Base-by-base conservation (phyloP, 2,888 invertebrate genomes). In the Pollenia angustigena region DNA sequence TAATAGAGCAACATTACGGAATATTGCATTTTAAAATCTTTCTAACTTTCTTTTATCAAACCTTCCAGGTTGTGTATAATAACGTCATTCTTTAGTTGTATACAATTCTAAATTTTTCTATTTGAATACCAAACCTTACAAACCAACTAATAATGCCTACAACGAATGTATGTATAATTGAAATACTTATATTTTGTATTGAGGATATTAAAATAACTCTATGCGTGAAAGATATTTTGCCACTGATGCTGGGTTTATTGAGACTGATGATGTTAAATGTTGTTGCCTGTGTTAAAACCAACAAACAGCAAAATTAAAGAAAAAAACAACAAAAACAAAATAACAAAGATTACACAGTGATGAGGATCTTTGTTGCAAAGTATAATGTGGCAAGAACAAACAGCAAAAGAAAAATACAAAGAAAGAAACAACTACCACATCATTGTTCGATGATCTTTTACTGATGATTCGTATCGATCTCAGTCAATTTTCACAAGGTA, bases 221-320 rank as follows among this genome's bases (percentile, higher is more conserved):
- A 81, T 87, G 87, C 87, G 87, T 87, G 81, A 87, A 87, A 87
- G 84, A 81, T 87, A 84, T 84, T 87, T 84, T 84, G 87, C 87
- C 87, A 84, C 87, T 81, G 87, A 84, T 84, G 87, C 87, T 86
- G 80, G 75, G 60, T 87, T 87, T 87, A 76, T 81, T 66, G 81
- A 81, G 84, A 84, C 87, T 87, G 87, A 84, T 84, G 84, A 84
- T 84, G 84, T 84, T 84, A 87, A 82, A 87, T 78, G 54, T 81
- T 81, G 64, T 72, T 80, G 58, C 58, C 2, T 68, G 79, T 44
- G 74, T 62, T 71, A 56, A 82, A 80, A 78, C 78, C 40, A 58
- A 72, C 44, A 52, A 60, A 52, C 68, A 79, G 44, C 40, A 62
- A 60, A 54, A 12, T 72, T 23, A 46, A 72, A 48, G 23, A 14